These are phyloP conservation scores for Caenorhabditis sp. DNA, from an alignment of 2,888 invertebrate genomes.

Conservation along the genomic window DNA sequence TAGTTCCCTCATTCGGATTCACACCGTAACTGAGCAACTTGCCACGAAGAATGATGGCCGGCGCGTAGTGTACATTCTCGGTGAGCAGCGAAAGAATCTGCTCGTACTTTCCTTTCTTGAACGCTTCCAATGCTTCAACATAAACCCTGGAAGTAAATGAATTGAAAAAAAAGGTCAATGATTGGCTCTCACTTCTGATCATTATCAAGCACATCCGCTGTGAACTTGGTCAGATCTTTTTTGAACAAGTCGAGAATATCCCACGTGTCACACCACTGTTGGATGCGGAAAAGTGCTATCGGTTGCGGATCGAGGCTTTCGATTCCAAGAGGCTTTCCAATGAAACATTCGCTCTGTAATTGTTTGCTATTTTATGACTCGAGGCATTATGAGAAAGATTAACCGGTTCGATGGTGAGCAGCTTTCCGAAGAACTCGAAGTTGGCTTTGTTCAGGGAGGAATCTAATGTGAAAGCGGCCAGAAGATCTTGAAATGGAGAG, in stretches of 20 bases:
- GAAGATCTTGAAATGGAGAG: conserved; percentile 19
- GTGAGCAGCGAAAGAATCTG: conserved; percentile 1
- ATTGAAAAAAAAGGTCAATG: background rate
- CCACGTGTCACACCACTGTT: conserved; percentile 57
- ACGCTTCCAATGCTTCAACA: conserved; percentile 15
- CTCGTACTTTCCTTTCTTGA: conserved; percentile 45
- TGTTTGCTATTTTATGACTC: background rate
- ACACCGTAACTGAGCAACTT: conserved; percentile 45
- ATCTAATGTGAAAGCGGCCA: conserved; percentile 52
- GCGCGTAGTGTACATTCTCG: conserved; percentile 17
- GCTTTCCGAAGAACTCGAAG: conserved; percentile 45
- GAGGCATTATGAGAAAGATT: background rate
- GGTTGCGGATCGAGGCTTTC: conserved; percentile 22
- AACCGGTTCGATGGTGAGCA: conserved; percentile 31
- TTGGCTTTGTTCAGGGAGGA: conserved; percentile 39
- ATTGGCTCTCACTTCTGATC: conserved; percentile 23
- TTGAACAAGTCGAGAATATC: conserved; percentile 53
- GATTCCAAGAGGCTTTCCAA: conserved; percentile 27
- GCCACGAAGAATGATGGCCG: conserved; percentile 45
- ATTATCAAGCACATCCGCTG: conserved; percentile 6
- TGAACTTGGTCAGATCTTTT: conserved; percentile 24
- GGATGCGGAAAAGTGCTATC: conserved; percentile 38
- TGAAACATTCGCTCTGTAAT: conserved; percentile 26
- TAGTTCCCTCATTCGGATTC: conserved; percentile 22
- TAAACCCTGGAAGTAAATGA: conserved; percentile 25